Evolutionary conservation across 2,797 vertebrate species (phyloP), one percentile per base, ranked within the genome.

Genomic region (Falco rusticolus): DNA sequence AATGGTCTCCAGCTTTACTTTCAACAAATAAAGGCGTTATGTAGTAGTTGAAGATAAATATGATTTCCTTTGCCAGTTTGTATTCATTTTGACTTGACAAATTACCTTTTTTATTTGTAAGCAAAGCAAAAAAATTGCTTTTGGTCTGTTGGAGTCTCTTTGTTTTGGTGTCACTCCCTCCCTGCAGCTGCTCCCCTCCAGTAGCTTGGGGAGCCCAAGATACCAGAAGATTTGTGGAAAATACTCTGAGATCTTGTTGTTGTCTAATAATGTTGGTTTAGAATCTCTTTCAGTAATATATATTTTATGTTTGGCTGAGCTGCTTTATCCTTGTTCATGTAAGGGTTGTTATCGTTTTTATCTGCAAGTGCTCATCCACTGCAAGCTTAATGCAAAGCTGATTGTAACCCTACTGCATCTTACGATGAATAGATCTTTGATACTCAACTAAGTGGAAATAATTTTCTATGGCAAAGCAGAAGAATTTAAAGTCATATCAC

Each of bases 371-470:
- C 96, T 97, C 97, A 95, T 97, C 97, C 97, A 97, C 98, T 98
- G 98, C 97, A 97, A 97, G 96, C 98, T 95, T 97, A 92, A 97
- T 96, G 95, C 95, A 97, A 97, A 98, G 97, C 98, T 98, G 98
- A 98, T 98, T 98, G 98, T 97, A 97, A 96, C 96, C 96, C 80
- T 74, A 82, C 94, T 97, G 95, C 97, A 98, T 98, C 98, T 96
- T 98, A 96, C 91, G 87, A 97, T 99, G 98, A 99, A 98, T 99
- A 99, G 98, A 98, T 99, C 98, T 98, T 99, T 99, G 98, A 98
- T 97, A 98, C 92, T 98, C 98, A 99, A 95, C 98, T 98, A 99
- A 98, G 98, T 99, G 99, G 99, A 99, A 99, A 98, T 99, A 99
- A 99, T 99, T 98, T 98, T 98, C 97, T 98, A 94, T 98, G 98